Conservation (phyloP, 2,797 vertebrate species). For the Amniataba percoides region DNA sequence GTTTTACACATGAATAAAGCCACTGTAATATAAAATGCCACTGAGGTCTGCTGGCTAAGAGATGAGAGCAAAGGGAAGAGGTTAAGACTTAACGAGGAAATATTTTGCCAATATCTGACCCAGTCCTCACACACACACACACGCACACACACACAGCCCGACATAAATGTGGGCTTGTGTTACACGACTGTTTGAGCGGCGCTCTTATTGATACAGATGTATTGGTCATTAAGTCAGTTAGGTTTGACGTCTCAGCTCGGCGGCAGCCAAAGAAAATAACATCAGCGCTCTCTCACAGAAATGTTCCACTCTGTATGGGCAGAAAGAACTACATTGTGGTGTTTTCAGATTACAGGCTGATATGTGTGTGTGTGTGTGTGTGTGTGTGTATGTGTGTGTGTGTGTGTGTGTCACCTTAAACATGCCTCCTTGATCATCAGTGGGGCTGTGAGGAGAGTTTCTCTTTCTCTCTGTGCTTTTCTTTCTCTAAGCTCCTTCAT, state of each 20-base stretch:
- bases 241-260: conserved; percentile 78
- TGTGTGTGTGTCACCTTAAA: conserved; percentile 35
- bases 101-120: conserved; percentile 73
- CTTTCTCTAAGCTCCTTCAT: conserved; percentile 1
- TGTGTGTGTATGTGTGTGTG: conserved; percentile 40
- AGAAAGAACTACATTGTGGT: conserved; percentile 66
- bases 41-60: conserved; percentile 56
- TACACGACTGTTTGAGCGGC: conserved; percentile 69
- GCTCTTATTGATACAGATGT: conserved; percentile 83
- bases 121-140: conserved; percentile 46
- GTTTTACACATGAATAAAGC: conserved; percentile 64
- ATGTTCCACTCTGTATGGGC: conserved; percentile 74
- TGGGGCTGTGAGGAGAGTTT: not conserved
- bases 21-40: conserved; percentile 52
- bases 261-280: conserved; percentile 84
- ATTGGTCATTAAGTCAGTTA: conserved; percentile 85
- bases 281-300: conserved; percentile 72
- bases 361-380: conserved; percentile 30
- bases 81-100: conserved; percentile 67
- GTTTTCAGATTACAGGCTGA: conserved; percentile 63
- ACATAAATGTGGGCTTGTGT: conserved; percentile 74
- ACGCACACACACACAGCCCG: conserved; percentile 29
- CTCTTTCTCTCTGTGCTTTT: conserved; percentile 7
- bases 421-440: conserved; percentile 34
- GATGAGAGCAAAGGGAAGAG: conserved; percentile 72